Conservation (phyloP, 2,888 invertebrate genomes). For the Cephus runcator region DNA sequence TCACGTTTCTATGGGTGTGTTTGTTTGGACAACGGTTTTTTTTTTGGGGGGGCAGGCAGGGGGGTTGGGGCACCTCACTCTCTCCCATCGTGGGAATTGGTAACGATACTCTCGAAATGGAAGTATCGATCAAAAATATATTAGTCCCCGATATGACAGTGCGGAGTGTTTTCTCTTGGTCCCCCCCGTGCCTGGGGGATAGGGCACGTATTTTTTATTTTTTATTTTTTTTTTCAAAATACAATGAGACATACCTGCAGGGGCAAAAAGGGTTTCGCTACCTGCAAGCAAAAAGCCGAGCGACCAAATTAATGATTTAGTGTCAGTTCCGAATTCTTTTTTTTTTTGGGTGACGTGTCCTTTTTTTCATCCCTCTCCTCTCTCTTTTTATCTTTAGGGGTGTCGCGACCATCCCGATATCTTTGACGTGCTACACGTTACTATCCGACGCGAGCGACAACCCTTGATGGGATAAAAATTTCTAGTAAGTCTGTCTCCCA, state of each 20-base stretch:
- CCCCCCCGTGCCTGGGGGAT: constrained; percentile 15
- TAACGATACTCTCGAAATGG: constrained; percentile 41
- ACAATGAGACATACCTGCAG: constrained; percentile 56
- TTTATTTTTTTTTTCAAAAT: constrained; percentile 24
- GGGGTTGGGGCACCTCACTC: background rate
- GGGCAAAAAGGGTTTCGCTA: constrained; percentile 55
- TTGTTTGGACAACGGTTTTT: constrained; percentile 65
- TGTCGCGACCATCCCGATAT: background rate
- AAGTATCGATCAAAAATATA: constrained; percentile 65
- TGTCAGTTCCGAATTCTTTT: constrained; percentile 50
- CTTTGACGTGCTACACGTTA: background rate
- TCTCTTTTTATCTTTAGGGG: background rate
- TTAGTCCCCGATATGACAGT: constrained; percentile 64
- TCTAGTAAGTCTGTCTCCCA: background rate
- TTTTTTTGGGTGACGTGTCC: constrained; percentile 40
- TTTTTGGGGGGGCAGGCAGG: constrained; percentile 22
- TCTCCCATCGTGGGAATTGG: constrained; percentile 56
- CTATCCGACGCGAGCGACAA: background rate
- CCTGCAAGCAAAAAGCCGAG: constrained; percentile 46
- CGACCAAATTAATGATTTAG: constrained; percentile 64
- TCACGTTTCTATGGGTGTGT: constrained; percentile 58
- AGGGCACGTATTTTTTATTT: constrained; percentile 28
- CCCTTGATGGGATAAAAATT: background rate
- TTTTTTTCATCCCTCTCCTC: constrained; percentile 20
- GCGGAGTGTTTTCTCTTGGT: constrained; percentile 60